Evolutionary conservation across 1,140 invertebrate genomes (phyloP).

Genomic region (Linepithema humile): DNA sequence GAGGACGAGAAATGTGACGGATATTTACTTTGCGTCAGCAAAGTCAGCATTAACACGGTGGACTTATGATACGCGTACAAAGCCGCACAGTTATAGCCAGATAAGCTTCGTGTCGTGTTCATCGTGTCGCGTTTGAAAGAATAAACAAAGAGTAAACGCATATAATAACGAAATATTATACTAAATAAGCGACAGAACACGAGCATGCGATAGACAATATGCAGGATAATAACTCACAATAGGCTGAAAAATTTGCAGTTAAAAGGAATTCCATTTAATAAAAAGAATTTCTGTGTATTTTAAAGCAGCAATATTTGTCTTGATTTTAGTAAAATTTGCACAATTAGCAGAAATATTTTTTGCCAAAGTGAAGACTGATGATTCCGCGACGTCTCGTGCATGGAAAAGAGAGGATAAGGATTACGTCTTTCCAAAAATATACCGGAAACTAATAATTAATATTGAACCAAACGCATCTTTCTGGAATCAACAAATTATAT

Average conservation of each 20-base stretch:
- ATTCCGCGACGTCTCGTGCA: background rate
- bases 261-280: background rate
- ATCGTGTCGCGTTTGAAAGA: background rate
- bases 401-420: background rate
- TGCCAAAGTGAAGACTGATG: background rate
- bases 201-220: background rate
- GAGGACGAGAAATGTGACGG: constrained; percentile 4
- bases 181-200: background rate
- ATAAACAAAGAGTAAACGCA: background rate
- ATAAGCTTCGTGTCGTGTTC: background rate
- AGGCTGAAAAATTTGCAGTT: background rate
- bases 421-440: background rate
- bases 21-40: constrained; percentile 42
- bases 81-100: background rate
- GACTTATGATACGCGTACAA: background rate
- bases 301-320: too few relatives aligned
- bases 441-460: background rate
- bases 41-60: background rate
- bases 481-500: background rate
- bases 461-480: background rate
- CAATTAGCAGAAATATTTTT: background rate
- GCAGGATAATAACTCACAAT: background rate
- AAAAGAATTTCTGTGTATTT: too few relatives aligned
- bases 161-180: background rate
- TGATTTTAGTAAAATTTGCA: background rate